Percentiles rank a stretch among this genome's conserved stretches.
These are phyloP conservation scores for Cyprinodon variegatus DNA, from an alignment of 2,113 vertebrate species.

Conservation along the genomic window DNA sequence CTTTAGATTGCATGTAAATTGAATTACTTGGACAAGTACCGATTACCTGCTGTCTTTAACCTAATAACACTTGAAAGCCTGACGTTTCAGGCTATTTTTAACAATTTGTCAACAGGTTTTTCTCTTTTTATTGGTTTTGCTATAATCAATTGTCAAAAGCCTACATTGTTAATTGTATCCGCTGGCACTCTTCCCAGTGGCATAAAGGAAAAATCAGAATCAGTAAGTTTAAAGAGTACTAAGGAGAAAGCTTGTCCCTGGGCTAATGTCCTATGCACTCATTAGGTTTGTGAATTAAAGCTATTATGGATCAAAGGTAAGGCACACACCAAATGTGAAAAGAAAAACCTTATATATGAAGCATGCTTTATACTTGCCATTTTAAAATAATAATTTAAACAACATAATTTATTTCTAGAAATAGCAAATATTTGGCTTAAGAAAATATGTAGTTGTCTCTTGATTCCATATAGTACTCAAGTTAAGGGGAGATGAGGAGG, in stretches of 20 bases:
- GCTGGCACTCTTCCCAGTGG: not conserved
- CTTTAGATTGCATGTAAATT: not conserved
- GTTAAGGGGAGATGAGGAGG: no score
- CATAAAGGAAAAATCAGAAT: not conserved
- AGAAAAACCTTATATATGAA: not conserved
- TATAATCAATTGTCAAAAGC: not conserved
- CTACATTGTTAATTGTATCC: not conserved
- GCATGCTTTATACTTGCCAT: not conserved
- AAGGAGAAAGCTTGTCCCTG: not conserved
- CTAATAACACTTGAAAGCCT: not conserved
- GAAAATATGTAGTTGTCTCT: no score
- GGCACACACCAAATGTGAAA: not conserved
- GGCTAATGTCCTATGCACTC: not conserved
- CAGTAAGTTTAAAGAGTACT: not conserved
- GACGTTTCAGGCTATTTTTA: constrained; percentile 3
- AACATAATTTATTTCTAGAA: not conserved
- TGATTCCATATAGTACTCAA: no score
- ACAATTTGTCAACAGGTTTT: not conserved
- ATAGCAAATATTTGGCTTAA: not conserved
- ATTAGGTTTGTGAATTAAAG: not conserved
- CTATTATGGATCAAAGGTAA: not conserved
- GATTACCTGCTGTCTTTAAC: not conserved
- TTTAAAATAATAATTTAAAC: not conserved
- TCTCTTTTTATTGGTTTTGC: not conserved
- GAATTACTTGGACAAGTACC: not conserved